Evolutionary conservation across 30 jellyfish, hydroid and myxozoan genomes (phyloP), one percentile per base, ranked within the genome.

Genomic region (Aurelia coerulea): DNA sequence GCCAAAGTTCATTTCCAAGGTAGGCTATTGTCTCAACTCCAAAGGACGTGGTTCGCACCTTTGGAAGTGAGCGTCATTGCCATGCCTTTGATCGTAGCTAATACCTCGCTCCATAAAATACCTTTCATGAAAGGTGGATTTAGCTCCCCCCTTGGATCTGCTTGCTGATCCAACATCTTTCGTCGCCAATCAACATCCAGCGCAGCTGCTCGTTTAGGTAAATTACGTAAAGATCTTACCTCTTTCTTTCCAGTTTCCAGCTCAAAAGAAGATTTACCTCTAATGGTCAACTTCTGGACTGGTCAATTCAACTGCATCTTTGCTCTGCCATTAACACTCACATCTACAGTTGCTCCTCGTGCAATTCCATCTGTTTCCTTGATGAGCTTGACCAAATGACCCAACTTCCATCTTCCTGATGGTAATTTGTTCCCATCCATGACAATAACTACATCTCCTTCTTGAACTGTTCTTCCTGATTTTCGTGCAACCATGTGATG

Each of bases 281-380:
- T 14, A 72, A 31, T 11, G 82, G 82, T 16, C 82, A 35, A 41
- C 66, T 72, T 72, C 68, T 72, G 82, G 5, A 72, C 65, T 39
- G 82, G 82, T 37, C 78, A 60, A 29, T 72, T 31, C 82, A 72
- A 7, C 65, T 72, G 65, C 8, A 15, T 15, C 10, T 2, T 10
- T 72, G 39, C 39, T 7, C 14, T 16, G 17, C 68, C 17, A 72
- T 4, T 29, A 9, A 39, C 51, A 46, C 13, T 72, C 4, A 62
- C 65, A 10, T 72, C 82, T 3, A 72, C 65, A 6, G 31, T 72
- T n/a, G 82, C 82, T 72, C 64, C 82, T 46, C 82, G 33, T 11
- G 33, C 37, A 41, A 17, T 51, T 4, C 68, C 6, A 9, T 39
- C 51, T n/a, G 82, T 7, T 37, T 68, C 63, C 4, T 19, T 11